Percentiles rank a stretch among this genome's conserved stretches.
Evolutionary conservation across 2,888 invertebrate genomes (phyloP).

Genomic region (Thymelicus sylvestris): DNA sequence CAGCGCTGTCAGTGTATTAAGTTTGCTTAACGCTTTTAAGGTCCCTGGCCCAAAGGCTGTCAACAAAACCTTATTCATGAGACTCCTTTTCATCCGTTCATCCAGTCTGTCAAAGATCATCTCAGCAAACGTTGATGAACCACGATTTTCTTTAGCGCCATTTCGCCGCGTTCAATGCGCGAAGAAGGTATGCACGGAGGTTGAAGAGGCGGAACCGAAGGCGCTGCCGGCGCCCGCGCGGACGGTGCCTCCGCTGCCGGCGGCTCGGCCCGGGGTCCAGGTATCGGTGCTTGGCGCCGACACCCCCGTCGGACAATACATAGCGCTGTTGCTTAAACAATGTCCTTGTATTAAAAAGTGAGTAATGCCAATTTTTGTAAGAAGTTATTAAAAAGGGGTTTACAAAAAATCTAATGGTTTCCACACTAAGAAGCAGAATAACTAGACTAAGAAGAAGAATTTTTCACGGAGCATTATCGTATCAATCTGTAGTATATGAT

Average conservation of each 20-base stretch:
- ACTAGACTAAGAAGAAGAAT: too few species aligned
- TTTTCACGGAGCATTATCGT: too few species aligned
- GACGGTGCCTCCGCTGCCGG: conserved; percentile 52
- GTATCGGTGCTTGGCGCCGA: conserved; percentile 82
- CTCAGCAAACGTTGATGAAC: not conserved
- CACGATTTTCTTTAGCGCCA: conserved; percentile 56
- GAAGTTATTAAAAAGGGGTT: too few species aligned
- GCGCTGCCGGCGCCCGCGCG: conserved; percentile 57
- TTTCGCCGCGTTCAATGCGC: conserved; percentile 65
- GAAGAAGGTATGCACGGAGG: conserved; percentile 47
- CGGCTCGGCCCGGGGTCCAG: conserved; percentile 66
- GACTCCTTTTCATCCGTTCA: not conserved
- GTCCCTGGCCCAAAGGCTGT: too few species aligned
- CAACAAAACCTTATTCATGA: not conserved
- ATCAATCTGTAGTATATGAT: too few species aligned
- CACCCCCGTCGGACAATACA: conserved; percentile 76
- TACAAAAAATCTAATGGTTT: too few species aligned
- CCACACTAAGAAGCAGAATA: too few species aligned
- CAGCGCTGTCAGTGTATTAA: too few species aligned
- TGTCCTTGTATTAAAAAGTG: conserved; percentile 78
- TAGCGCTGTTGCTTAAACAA: conserved; percentile 82
- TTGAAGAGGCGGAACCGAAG: conserved; percentile 48
- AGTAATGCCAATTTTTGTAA: conserved; percentile 45
- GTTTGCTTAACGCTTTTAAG: too few species aligned
- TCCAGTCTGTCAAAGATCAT: too few species aligned